Evolutionary conservation across 2,888 invertebrate species (phyloP).

Genomic region (Acanthopleura granulata): DNA sequence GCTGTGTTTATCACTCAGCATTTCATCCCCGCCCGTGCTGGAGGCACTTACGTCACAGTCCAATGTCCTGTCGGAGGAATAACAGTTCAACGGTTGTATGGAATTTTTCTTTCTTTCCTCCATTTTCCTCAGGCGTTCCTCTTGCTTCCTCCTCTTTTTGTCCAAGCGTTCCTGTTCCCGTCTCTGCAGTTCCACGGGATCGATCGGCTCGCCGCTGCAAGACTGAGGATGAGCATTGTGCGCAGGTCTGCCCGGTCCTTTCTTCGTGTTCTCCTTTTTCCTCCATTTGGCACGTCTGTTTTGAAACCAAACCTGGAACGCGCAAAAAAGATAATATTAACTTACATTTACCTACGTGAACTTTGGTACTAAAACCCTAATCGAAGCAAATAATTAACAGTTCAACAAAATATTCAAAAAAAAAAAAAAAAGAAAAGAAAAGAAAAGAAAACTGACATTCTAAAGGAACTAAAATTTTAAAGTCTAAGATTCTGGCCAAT

Average conservation of each 20-base stretch:
- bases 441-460: no score
- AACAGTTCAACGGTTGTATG: neutral
- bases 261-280: conserved; percentile 98
- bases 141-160: conserved; percentile 86
- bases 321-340: conserved; percentile 36
- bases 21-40: neutral
- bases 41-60: neutral
- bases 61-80: neutral
- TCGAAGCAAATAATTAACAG: no score
- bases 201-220: conserved; percentile 97
- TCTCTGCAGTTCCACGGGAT: conserved; percentile 76
- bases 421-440: no score
- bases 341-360: no score
- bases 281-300: conserved; percentile 99
- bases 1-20: neutral
- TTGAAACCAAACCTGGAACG: conserved; percentile 97
- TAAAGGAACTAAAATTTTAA: no score
- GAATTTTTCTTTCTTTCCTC: conserved; percentile 32
- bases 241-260: conserved; percentile 97
- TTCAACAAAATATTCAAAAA: no score
- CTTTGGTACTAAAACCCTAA: no score
- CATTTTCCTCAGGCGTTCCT: conserved; percentile 88
- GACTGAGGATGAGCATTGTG: conserved; percentile 99
- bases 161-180: conserved; percentile 68
- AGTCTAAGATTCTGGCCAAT: no score